These are phyloP conservation scores for Invenusta paracnida DNA, from an alignment of 2,888 invertebrate genomes.

Conservation along the genomic window DNA sequence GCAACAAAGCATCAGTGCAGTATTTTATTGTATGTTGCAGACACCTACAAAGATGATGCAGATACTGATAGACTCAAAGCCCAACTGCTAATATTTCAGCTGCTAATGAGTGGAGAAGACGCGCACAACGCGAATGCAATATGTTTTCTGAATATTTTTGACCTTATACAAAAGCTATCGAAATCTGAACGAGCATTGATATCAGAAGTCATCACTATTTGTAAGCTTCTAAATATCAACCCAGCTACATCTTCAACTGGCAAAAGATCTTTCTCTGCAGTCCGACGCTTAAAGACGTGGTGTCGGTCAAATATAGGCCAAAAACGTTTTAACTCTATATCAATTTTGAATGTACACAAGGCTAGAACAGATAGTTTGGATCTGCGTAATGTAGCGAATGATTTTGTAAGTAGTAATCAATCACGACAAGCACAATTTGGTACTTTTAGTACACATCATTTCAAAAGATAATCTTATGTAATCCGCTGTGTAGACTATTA, in stretches of 20 bases:
- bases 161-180: slow-evolving; percentile 21
- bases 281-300: slow-evolving; percentile 7
- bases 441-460: not conserved
- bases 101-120: slow-evolving; percentile 26
- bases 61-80: slow-evolving; percentile 15
- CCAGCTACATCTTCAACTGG: not conserved
- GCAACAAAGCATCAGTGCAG: too few species aligned
- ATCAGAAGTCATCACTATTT: not conserved
- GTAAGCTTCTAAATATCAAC: slow-evolving; percentile 5
- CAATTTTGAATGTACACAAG: not conserved
- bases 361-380: slow-evolving; percentile 19
- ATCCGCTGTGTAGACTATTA: not conserved
- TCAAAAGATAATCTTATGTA: not conserved
- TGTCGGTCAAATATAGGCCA: slow-evolving; percentile 3
- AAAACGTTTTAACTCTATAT: not conserved
- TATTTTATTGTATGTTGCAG: too few species aligned
- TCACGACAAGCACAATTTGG: not conserved
- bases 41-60: not conserved
- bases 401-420: slow-evolving; percentile 23
- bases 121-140: not conserved
- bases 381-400: slow-evolving; percentile 7
- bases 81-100: slow-evolving; percentile 7
- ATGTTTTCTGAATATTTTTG: not conserved
- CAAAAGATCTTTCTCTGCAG: not conserved
- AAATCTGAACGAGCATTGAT: not conserved